Evolutionary conservation across 2,888 invertebrate species (phyloP).

Genomic region (Ophion ventricosus): DNA sequence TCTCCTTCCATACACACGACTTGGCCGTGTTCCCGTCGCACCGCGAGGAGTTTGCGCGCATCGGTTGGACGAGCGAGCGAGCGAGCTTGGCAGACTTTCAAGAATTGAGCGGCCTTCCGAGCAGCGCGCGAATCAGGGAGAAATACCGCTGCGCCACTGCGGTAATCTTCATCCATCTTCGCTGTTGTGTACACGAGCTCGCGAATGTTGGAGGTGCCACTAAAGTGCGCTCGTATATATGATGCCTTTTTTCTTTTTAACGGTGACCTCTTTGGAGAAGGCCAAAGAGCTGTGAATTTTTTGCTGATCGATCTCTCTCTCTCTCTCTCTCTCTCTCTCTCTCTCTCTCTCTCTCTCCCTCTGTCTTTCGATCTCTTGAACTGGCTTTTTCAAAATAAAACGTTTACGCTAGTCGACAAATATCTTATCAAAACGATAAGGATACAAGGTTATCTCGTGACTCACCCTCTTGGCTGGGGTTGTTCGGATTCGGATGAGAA

Average conservation of each 20-base stretch:
- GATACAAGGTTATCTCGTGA: conserved; percentile 6
- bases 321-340: too few relatives aligned
- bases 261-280: not conserved
- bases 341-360: too few relatives aligned
- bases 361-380: too few relatives aligned
- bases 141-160: conserved; percentile 64
- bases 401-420: too few relatives aligned
- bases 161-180: conserved; percentile 64
- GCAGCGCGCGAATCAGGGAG: conserved; percentile 47
- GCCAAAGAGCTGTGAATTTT: not conserved
- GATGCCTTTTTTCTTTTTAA: not conserved
- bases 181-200: not conserved
- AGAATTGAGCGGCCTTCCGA: conserved; percentile 55
- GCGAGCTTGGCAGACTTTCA: conserved; percentile 60
- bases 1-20: not conserved
- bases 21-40: not conserved
- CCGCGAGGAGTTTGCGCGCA: conserved; percentile 39
- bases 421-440: not conserved
- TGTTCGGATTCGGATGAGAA: conserved; percentile 79
- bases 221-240: not conserved
- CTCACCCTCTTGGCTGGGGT: conserved; percentile 80
- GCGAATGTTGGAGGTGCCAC: conserved; percentile 18
- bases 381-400: too few relatives aligned
- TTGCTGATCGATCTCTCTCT: too few relatives aligned
- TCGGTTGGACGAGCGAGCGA: conserved; percentile 18